Conservation (phyloP, 2,113 vertebrate genomes). For the Anoura caudifer region DNA sequence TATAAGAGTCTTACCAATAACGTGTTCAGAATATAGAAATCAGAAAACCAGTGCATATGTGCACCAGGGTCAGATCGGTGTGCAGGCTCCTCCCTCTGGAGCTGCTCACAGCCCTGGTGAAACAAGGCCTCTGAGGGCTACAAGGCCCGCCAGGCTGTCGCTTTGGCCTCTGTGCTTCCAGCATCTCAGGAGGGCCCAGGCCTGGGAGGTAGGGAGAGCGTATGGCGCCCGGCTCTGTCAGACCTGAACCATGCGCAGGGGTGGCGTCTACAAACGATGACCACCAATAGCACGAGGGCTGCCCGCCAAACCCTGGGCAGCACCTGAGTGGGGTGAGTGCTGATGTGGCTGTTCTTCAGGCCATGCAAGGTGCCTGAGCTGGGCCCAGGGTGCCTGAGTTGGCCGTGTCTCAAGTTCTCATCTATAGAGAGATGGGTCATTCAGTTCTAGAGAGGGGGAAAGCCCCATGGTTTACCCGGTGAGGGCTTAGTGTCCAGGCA, state of each 20-base stretch:
- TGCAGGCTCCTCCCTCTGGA: not conserved
- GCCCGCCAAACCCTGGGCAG: not conserved
- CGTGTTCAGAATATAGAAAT: no score
- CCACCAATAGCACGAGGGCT: not conserved
- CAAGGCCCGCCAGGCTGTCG: not conserved
- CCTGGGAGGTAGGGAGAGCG: not conserved
- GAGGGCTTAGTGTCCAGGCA: not conserved
- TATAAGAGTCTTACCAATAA: not conserved
- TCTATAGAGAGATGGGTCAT: not conserved
- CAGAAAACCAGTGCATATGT: not conserved
- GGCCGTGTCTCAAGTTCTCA: not conserved
- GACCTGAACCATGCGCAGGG: not conserved
- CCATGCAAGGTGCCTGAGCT: not conserved
- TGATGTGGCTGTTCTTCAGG: not conserved
- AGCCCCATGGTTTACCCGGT: not conserved
- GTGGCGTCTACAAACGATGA: rapidly evolving
- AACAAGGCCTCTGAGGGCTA: rapidly evolving
- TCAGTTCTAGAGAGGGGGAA: not conserved
- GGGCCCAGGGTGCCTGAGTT: not conserved
- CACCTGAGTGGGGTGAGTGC: not conserved
- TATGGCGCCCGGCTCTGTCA: not conserved
- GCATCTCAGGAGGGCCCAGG: no score
- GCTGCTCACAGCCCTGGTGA: not conserved
- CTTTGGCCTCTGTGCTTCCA: not conserved
- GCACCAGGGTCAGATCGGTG: not conserved